Percentiles rank a stretch among this genome's conserved stretches.
These are phyloP conservation scores for Marcusenius ussheri DNA, from an alignment of 2,113 vertebrate species.

Conservation along the genomic window DNA sequence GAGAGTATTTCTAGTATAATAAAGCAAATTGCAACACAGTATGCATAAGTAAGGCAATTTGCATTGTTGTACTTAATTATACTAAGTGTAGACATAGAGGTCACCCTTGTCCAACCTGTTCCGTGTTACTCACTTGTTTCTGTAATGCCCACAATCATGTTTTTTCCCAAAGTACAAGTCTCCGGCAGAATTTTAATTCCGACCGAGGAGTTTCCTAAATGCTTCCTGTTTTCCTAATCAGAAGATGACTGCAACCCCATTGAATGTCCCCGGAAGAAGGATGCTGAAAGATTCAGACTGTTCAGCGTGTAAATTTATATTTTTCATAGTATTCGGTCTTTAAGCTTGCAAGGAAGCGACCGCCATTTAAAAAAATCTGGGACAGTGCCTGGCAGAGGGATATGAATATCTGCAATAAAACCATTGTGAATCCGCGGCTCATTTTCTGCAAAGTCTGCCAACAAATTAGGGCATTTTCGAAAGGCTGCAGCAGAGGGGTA, in stretches of 20 bases:
- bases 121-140: not conserved
- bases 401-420: not conserved
- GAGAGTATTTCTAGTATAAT: not conserved
- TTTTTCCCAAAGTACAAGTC: not conserved
- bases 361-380: not conserved
- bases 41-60: not conserved
- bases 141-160: not conserved
- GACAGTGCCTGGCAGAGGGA: not conserved
- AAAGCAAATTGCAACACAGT: not conserved
- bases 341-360: not conserved
- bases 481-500: not conserved
- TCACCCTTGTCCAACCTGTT: not conserved
- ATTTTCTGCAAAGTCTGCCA: not conserved
- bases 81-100: not conserved
- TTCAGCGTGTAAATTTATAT: not conserved
- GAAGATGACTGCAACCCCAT: not conserved
- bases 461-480: slow-evolving; percentile 10
- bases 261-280: not conserved
- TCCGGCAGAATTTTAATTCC: not conserved
- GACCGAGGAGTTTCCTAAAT: not conserved
- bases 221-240: not conserved
- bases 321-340: not conserved
- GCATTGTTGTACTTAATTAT: not conserved
- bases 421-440: not conserved
- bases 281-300: not conserved